Evolutionary conservation across 2,113 vertebrate species (phyloP), one percentile per base, ranked within the genome.

Genomic region (Pipra filicauda): DNA sequence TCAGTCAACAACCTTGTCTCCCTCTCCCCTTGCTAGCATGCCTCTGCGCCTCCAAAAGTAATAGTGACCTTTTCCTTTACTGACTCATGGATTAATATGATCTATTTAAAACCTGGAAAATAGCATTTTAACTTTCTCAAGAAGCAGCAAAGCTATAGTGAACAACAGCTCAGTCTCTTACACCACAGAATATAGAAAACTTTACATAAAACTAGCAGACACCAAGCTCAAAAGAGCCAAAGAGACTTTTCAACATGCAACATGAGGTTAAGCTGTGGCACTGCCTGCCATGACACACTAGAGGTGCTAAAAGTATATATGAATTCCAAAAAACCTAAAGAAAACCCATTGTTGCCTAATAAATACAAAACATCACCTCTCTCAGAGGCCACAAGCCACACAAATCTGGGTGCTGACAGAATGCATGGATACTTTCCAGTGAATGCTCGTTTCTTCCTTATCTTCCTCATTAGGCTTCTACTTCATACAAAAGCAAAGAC

Each of bases 321-420:
- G 12, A 71, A 52, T 44, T 37, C 0, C n/a, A 61, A 73, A 35
- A 58, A 33, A 1, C 0, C 17, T 26, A 37, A 35, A 62, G n/a
- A 83, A 72, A 82, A 23, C 2, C 9, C 22, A 48, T 2, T 37
- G 19, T 28, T 35, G 5, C 28, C 44, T 66, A 54, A 83, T 52
- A 88, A 79, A 83, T 37, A 79, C 21, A 12, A 82, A 85, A 16
- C 19, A 57, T 12, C 39, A 39, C 5, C 54, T 52, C 54, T 61
- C 31, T 72, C 19, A 54, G 41, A 51, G 21, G 31, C n/a, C 49
- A 22, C 1, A 4, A 39, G 54, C 19, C 54, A 64, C 30, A 51
- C 12, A 86, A 51, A 85, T n/a, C 48, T 78, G 59, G 23, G 48
- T 58, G 76, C 43, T 86, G 66, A 73, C 20, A 70, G 23, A 86